Conservation (phyloP, 2,888 invertebrate species). For the Leucophenga maculata region DNA sequence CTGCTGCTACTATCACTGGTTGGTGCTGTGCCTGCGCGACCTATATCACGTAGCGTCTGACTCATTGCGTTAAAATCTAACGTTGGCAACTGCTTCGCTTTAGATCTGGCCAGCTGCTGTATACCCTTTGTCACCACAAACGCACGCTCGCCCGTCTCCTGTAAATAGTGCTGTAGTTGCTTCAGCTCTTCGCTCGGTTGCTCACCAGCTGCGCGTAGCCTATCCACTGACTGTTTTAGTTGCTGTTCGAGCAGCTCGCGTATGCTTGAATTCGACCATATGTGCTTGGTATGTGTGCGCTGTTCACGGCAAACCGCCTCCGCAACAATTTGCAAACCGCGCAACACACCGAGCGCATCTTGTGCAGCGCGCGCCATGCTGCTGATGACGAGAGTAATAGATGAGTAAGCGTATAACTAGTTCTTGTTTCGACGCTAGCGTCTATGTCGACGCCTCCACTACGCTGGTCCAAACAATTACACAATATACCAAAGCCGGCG, state of each 20-base stretch:
- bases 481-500: background rate
- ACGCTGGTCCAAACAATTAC: background rate
- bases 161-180: slow-evolving; percentile 72
- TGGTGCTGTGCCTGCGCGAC: slow-evolving; percentile 2
- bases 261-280: slow-evolving; percentile 82
- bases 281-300: slow-evolving; percentile 75
- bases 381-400: background rate
- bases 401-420: slow-evolving; percentile 15
- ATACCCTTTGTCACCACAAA: slow-evolving; percentile 82
- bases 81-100: slow-evolving; percentile 36
- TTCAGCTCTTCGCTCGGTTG: slow-evolving; percentile 68
- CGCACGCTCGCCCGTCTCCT: slow-evolving; percentile 77
- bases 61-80: slow-evolving; percentile 45
- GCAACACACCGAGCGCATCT: slow-evolving; percentile 79
- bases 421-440: background rate
- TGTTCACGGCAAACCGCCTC: slow-evolving; percentile 80
- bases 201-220: slow-evolving; percentile 48
- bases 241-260: slow-evolving; percentile 72
- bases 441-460: background rate
- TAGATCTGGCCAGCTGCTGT: slow-evolving; percentile 74
- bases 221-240: slow-evolving; percentile 53
- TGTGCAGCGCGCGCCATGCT: slow-evolving; percentile 72
- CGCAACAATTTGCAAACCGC: slow-evolving; percentile 80
- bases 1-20: slow-evolving; percentile 15
- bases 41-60: slow-evolving; percentile 27